Percentiles rank a stretch among this genome's conserved stretches.
Conservation (phyloP, 2,113 vertebrate species). For the Holacanthus passer region DNA sequence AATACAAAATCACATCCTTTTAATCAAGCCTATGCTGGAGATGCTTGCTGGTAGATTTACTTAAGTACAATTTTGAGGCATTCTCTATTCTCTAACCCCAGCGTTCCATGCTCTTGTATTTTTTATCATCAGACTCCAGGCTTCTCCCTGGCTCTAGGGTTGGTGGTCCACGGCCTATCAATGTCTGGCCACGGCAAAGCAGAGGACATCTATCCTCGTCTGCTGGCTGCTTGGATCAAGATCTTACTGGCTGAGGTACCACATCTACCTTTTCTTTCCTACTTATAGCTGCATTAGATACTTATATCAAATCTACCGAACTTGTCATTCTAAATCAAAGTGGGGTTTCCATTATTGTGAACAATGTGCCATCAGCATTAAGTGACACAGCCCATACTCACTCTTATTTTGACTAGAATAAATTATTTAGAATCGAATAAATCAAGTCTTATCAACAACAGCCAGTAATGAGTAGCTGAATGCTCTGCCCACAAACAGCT, state of each 20-base stretch:
- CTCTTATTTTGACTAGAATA: neutral
- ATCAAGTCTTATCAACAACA: neutral
- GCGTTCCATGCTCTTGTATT: neutral
- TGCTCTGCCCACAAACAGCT: neutral
- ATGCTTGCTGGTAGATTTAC: too few relatives aligned
- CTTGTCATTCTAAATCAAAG: neutral
- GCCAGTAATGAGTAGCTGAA: neutral
- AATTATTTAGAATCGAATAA: neutral
- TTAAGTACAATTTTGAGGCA: neutral
- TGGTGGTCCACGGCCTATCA: slow-evolving; percentile 90
- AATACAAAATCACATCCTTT: too few relatives aligned
- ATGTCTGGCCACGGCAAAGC: slow-evolving; percentile 93
- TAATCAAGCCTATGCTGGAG: too few relatives aligned
- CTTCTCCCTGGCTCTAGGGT: slow-evolving; percentile 93
- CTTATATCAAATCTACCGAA: neutral
- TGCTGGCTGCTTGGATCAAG: slow-evolving; percentile 93
- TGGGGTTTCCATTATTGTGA: neutral
- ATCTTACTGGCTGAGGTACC: slow-evolving; percentile 91
- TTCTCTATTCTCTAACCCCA: neutral
- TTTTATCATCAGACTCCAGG: slow-evolving; percentile 86
- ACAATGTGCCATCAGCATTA: neutral
- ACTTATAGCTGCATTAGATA: neutral
- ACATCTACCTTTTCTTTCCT: neutral
- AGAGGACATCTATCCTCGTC: slow-evolving; percentile 88
- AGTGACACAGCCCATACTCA: too few relatives aligned